Base-by-base conservation (phyloP, 2,888 invertebrate species). In the Tridacna crocea region DNA sequence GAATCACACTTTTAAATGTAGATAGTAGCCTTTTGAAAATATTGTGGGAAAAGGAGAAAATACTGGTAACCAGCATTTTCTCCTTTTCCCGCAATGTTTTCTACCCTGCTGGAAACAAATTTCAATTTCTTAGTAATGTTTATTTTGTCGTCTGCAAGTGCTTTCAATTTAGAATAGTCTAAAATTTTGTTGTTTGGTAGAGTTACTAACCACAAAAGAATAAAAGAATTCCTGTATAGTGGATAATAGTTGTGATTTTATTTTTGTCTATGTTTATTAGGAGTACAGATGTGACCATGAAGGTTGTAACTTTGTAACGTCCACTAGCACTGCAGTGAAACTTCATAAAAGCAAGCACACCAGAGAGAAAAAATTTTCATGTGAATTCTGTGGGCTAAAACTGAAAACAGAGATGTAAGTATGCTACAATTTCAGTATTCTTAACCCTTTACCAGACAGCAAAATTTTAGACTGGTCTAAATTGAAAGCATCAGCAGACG, bases 321-420 rank as follows among this genome's bases (percentile, higher is more conserved):
- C 84, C 26, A 66, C 77, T 36, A 77, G 77, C 11, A 74, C 83
- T 8, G 80, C 78, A 17, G 79, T 91, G 12, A 84, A 85, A n/a
- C 63, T 75, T 0, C 91, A 91, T 78, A 72, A 77, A 66, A 87
- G 73, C 27, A 84, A 80, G 48, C 91, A 91, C 70, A 58, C 66
- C 6, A 77, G 66, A 24, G 89, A 88, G 48, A 91, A 89, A 72
- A 80, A 80, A 12, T 88, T 85, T 72, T 51, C 83, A 36, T 91
- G 91, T 83, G 79, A 81, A 24, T 83, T 82, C 51, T 90, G 90
- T 83, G 87, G 85, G 17, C 76, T 84, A 58, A 87, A 87, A 36
- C 81, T 91, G 48, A 91, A 91, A 81, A 88, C 89, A 27, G 81
- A 84, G 24, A 78, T 80, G 91, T 91, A 85, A 86, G 88, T 87